Evolutionary conservation across 2,113 vertebrate species (phyloP).

Genomic region (Epinephelus fuscoguttatus): DNA sequence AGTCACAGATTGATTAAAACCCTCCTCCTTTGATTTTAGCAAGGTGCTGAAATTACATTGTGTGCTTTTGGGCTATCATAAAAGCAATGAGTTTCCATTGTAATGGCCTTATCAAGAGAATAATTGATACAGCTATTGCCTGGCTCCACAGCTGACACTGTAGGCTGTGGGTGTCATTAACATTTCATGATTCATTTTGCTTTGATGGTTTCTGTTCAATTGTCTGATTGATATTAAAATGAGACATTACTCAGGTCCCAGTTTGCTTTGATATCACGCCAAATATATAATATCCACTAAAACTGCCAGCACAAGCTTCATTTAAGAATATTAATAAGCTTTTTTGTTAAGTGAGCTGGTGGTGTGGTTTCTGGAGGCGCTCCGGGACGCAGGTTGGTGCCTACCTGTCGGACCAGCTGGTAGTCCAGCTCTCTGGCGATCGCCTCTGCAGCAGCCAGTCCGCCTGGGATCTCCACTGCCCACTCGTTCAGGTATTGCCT

Average conservation of each 20-base stretch:
- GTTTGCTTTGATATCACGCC: not conserved
- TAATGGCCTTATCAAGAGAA: conserved; percentile 38
- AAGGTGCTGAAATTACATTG: conserved; percentile 23
- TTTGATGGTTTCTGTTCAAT: conserved; percentile 8
- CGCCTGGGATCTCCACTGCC: conserved; percentile 96
- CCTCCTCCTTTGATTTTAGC: conserved; percentile 34
- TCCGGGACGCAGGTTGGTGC: conserved; percentile 31
- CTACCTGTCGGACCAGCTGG: conserved; percentile 95
- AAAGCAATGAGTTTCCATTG: conserved; percentile 40
- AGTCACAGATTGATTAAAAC: conserved; percentile 59
- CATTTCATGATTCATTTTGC: conserved; percentile 20
- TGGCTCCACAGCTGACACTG: not conserved
- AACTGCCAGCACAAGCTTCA: not conserved
- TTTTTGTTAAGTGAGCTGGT: not conserved
- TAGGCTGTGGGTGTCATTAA: conserved; percentile 31
- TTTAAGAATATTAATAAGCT: not conserved
- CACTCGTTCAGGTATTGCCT: conserved; percentile 97
- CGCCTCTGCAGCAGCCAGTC: conserved; percentile 86
- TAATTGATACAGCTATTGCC: conserved; percentile 15
- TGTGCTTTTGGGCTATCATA: conserved; percentile 39
- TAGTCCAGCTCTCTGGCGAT: conserved; percentile 94
- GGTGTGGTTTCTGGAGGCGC: not conserved
- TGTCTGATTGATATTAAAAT: conserved; percentile 4
- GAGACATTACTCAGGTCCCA: not conserved
- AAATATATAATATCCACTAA: not conserved